Evolutionary conservation across 2,113 vertebrate species (phyloP), one percentile per base, ranked within the genome.

Genomic region (Epinephelus cyanopodus): DNA sequence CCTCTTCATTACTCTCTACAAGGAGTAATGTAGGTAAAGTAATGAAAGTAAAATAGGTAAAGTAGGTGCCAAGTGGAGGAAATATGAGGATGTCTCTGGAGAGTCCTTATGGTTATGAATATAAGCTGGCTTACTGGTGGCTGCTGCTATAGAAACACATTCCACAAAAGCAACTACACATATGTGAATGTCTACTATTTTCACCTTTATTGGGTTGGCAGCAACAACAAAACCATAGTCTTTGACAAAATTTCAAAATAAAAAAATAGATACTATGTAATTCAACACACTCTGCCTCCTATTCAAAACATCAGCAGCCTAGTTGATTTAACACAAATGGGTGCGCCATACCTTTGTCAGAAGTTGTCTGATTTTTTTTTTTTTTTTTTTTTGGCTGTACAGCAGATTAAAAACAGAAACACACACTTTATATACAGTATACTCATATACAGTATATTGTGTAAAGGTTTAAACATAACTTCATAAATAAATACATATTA

Each of bases 141-240:
- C 4, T 25, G 25, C 37, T 23, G 23, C 23, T 48, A 27, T 29
- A 73, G 17, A 77, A 64, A 76, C 4, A 65, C n/a, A 25, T 17
- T 42, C 58, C 33, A 85, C 58, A 84, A 83, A 89, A 81, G 15
- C 29, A 82, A 73, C 84, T 61, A 62, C 29, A 83, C 71, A 64
- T n/a, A 83, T 39, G 19, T 75, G 17, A 58, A 81, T 84, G 21
- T 89, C 88, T 76, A 91, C 81, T 86, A 79, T 87, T 83, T 91
- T 94, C 78, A 92, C 81, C 76, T 96, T 95, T 95, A 95, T 95
- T 95, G 78, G 84, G 91, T 92, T 92, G 92, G 94, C 92, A 95
- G 89, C 91, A 89, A 95, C 93, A 95, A 90, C 90, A 94, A 95
- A 93, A 93, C 86, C 87, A 93, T 83, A 91, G 83, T 86, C 68